A percentile compares a stretch with the other conserved stretches of the same genome.
These are phyloP conservation scores for Rhadinocentrus ornatus DNA, from an alignment of 2,797 vertebrate genomes.

Conservation along the genomic window DNA sequence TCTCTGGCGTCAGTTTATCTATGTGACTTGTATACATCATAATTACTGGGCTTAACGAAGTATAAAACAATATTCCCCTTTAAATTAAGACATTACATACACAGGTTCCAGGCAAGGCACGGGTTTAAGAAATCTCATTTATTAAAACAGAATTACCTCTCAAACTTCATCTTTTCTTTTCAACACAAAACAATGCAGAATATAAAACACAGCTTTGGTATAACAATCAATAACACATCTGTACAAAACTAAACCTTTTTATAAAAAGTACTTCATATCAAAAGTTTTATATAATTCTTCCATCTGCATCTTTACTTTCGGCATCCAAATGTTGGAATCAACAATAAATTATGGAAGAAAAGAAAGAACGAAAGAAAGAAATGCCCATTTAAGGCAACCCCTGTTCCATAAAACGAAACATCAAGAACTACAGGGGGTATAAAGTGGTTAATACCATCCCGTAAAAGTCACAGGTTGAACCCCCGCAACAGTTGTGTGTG, in stretches of 20 bases:
- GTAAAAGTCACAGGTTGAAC: slow-evolving; percentile 46
- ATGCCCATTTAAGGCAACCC: slow-evolving; percentile 49
- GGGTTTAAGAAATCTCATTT: slow-evolving; percentile 70
- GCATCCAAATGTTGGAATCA: slow-evolving; percentile 85
- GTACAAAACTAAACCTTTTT: slow-evolving; percentile 93
- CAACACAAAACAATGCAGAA: slow-evolving; percentile 83
- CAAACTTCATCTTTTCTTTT: slow-evolving; percentile 72
- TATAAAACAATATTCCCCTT: too few relatives aligned
- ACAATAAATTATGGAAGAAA: slow-evolving; percentile 63
- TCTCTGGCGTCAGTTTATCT: neutral
- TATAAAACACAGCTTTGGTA: slow-evolving; percentile 91
- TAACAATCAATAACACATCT: slow-evolving; percentile 86
- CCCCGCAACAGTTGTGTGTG: slow-evolving; percentile 44
- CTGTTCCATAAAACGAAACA: slow-evolving; percentile 94
- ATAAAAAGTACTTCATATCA: slow-evolving; percentile 87
- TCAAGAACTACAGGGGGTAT: slow-evolving; percentile 31
- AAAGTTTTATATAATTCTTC: slow-evolving; percentile 79
- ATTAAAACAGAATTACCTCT: slow-evolving; percentile 71
- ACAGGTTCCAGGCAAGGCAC: slow-evolving; percentile 34
- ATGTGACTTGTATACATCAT: slow-evolving; percentile 25
- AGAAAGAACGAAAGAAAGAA: slow-evolving; percentile 42
- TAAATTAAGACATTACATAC: too few relatives aligned
- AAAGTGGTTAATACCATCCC: slow-evolving; percentile 59
- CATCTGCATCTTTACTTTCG: slow-evolving; percentile 75
- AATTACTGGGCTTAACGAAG: neutral